phyloP scores from a whole-genome alignment of 2,888 invertebrate genomes.

The Clistopyga incitator region DNA sequence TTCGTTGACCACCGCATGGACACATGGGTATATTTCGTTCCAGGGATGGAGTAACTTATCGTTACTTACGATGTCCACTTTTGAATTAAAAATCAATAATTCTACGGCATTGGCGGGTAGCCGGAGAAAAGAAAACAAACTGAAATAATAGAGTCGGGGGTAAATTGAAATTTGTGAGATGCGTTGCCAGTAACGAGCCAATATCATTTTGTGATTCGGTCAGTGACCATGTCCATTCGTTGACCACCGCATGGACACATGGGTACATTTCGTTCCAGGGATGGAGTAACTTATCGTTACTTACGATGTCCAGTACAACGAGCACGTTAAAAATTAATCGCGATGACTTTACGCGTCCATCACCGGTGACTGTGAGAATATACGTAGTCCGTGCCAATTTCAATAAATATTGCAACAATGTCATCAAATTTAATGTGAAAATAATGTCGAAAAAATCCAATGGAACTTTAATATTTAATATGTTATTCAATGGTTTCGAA shows the following conservation, averaged over 20 bases:
- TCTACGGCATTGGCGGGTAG: constrained; percentile 20
- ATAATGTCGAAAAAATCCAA: no score
- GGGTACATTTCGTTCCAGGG: neutral
- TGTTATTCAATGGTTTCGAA: no score
- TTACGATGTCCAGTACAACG: neutral
- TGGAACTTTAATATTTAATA: no score
- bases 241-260: neutral
- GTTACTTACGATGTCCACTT: constrained; percentile 24
- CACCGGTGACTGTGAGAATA: no score
- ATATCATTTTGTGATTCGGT: neutral
- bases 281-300: neutral
- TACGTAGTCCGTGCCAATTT: no score
- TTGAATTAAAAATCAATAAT: constrained; percentile 64
- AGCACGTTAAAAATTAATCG: no score
- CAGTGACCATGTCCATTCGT: neutral
- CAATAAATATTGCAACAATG: no score
- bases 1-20: neutral
- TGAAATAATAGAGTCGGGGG: neutral
- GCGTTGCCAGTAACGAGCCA: neutral
- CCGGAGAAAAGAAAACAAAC: constrained; percentile 30
- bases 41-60: neutral
- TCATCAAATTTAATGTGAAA: no score
- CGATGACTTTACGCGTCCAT: no score
- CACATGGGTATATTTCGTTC: neutral
- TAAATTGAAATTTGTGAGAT: constrained; percentile 49